These are phyloP conservation scores for Proisotoma minuta DNA, from an alignment of 2,888 invertebrate genomes.

Conservation along the genomic window DNA sequence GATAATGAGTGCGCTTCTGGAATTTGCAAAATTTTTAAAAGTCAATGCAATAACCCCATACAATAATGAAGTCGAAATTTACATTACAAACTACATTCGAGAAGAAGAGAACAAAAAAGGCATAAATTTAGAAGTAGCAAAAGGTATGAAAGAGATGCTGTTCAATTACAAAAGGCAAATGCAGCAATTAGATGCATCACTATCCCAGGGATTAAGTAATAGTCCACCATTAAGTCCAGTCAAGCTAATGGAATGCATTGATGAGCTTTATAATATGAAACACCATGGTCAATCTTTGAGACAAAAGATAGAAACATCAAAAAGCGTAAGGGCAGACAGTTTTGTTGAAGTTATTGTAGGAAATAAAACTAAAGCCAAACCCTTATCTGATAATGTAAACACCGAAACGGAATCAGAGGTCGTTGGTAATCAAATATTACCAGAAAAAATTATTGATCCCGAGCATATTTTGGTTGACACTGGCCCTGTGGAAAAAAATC, in stretches of 20 bases:
- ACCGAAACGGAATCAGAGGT: too few species aligned
- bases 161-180: background rate
- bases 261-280: slow-evolving; percentile 1
- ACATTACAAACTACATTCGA: background rate
- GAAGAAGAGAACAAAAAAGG: slow-evolving; percentile 5
- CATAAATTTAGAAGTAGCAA: background rate
- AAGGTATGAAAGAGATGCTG: slow-evolving; percentile 4
- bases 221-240: background rate
- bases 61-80: background rate
- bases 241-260: background rate
- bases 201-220: background rate
- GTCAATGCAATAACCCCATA: slow-evolving; percentile 2
- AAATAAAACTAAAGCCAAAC: too few species aligned
- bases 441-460: too few species aligned
- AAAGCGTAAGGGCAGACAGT: too few species aligned
- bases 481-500: too few species aligned
- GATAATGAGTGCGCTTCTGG: background rate
- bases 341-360: too few species aligned
- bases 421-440: too few species aligned
- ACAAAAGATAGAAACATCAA: background rate
- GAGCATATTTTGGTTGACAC: too few species aligned
- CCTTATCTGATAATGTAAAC: too few species aligned
- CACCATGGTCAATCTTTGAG: background rate
- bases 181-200: background rate
- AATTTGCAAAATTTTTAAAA: background rate